Base-by-base conservation (phyloP, 1,140 invertebrate species). In the Lethrus apterus region DNA sequence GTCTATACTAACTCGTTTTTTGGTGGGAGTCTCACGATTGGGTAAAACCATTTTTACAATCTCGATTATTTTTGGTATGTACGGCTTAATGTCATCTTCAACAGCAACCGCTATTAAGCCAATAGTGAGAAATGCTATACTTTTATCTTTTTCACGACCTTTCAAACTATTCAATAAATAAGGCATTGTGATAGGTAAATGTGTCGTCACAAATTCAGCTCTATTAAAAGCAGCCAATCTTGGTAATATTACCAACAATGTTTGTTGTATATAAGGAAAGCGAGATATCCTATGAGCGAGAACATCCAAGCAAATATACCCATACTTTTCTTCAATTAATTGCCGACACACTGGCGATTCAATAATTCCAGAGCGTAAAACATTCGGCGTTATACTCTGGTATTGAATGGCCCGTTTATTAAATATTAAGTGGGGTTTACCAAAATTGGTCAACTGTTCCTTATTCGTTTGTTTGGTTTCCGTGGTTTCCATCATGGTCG, bases 221-320 rank as follows among this genome's bases (percentile, higher is more conserved):
- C 81, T 83, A 64, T 93, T 84, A 55, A 98, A 95, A 9, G 92
- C 91, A 4, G 91, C 93, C n/a, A 98, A 66, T 42, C 93, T 75
- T n/a, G 95, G 95, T 48, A 98, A 71, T 29, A 98, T 78, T 15
- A 83, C 83, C 44, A 98, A 74, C 7, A 98, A 65, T 1, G 87
- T 81, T 59, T 93, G 86, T 57, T 97, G 93, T 20, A 97, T 86
- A 64, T 91, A 83, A 0, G 75, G 67, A 33, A 80, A 89, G 53
- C 85, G 81, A 0, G 82, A 80, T 11, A 71, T 66, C 44, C 83
- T 75, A 52, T 93, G 89, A 30, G 78, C 75, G 64, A 98, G 74
- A 2, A 95, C 83, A 66, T 83, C 79, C 54, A 64, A 73, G 62
- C 85, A 89, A 44, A 96, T 87, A 50, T 81, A 82, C 50, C 86